Evolutionary conservation across 2,888 invertebrate genomes (phyloP).

Genomic region (Chrysopilus asiliformis): DNA sequence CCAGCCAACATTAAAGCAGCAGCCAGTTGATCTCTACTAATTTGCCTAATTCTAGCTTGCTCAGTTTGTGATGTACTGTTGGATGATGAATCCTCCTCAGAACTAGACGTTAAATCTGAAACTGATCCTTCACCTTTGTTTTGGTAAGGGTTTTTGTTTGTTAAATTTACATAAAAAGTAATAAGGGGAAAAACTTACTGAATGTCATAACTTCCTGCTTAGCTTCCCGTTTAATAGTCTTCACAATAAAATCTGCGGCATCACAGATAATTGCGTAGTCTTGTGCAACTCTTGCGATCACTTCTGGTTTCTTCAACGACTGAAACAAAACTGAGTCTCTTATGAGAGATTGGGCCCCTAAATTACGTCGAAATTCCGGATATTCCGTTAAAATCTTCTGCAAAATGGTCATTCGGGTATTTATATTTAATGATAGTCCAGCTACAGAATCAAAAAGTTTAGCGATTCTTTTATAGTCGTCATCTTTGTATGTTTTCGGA

Average conservation of each 20-base stretch:
- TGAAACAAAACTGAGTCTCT: slow-evolving; percentile 57
- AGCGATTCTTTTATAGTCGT: slow-evolving; percentile 11
- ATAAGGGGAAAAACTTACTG: slow-evolving; percentile 5
- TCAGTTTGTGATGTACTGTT: slow-evolving; percentile 21
- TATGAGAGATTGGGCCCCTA: slow-evolving; percentile 55
- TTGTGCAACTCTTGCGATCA: slow-evolving; percentile 48
- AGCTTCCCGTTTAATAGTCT: slow-evolving; percentile 31
- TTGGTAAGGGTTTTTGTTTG: too few species aligned
- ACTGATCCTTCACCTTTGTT: slow-evolving; percentile 30
- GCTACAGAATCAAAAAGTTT: slow-evolving; percentile 25
- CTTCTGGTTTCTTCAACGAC: slow-evolving; percentile 49
- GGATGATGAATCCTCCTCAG: slow-evolving; percentile 33
- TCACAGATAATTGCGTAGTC: slow-evolving; percentile 54
- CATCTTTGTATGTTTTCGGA: slow-evolving; percentile 16
- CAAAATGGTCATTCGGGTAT: slow-evolving; percentile 38
- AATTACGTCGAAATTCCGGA: slow-evolving; percentile 53
- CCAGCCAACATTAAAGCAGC: slow-evolving; percentile 30
- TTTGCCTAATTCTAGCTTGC: slow-evolving; percentile 29
- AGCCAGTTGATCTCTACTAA: slow-evolving; percentile 31
- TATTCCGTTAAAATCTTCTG: slow-evolving; percentile 52
- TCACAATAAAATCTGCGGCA: slow-evolving; percentile 41
- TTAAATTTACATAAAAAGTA: slow-evolving; percentile 14
- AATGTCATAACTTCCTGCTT: slow-evolving; percentile 19
- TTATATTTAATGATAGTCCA: slow-evolving; percentile 35
- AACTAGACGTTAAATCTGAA: slow-evolving; percentile 32